Conservation (phyloP, 2,888 invertebrate genomes). For the Sialis lutaria region DNA sequence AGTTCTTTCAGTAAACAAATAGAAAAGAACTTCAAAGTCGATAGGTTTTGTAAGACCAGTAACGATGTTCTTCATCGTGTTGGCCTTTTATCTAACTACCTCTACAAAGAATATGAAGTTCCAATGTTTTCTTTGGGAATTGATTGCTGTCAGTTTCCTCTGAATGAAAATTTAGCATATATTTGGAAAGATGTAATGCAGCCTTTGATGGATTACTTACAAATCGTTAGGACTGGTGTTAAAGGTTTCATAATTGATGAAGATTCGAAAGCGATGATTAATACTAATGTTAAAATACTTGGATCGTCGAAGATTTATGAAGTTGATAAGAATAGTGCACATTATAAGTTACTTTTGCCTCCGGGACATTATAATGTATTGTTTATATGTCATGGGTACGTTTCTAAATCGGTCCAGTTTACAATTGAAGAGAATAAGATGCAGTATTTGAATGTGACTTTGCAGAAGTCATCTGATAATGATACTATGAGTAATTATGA, state of each 20-base stretch:
- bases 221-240: slow-evolving; percentile 47
- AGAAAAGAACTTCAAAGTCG: too few relatives aligned
- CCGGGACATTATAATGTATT: slow-evolving; percentile 46
- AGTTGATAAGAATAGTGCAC: slow-evolving; percentile 49
- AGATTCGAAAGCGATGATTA: slow-evolving; percentile 42
- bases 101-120: slow-evolving; percentile 42
- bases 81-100: slow-evolving; percentile 31
- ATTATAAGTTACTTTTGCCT: slow-evolving; percentile 53
- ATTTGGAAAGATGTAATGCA: slow-evolving; percentile 54
- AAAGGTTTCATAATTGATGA: slow-evolving; percentile 52
- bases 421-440: slow-evolving; percentile 24
- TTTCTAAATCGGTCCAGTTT: slow-evolving; percentile 27
- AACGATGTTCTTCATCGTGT: too few relatives aligned
- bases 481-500: background rate
- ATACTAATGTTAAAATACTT: slow-evolving; percentile 51
- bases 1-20: too few relatives aligned
- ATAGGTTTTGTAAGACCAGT: too few relatives aligned
- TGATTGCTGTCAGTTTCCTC: slow-evolving; percentile 71
- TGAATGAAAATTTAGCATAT: slow-evolving; percentile 40
- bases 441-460: slow-evolving; percentile 20
- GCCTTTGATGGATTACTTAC: slow-evolving; percentile 43
- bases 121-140: slow-evolving; percentile 56
- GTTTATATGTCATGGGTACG: slow-evolving; percentile 42
- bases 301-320: slow-evolving; percentile 36
- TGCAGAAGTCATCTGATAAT: slow-evolving; percentile 6